Percentiles rank a stretch among this genome's conserved stretches.
Conservation (phyloP, 2,113 vertebrate genomes). For the Ptyas mucosa region DNA sequence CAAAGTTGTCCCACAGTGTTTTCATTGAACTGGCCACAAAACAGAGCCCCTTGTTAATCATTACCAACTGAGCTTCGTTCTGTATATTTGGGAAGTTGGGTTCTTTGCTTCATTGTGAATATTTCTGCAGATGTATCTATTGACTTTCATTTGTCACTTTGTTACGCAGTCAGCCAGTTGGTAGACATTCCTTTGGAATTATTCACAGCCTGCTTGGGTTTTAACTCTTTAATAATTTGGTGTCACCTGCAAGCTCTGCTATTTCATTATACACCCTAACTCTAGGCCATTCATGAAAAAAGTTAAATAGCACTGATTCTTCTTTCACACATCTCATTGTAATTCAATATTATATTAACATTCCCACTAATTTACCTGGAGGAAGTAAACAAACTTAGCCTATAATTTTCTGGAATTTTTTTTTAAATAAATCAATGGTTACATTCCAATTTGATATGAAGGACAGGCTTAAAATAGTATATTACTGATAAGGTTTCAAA, state of each 20-base stretch:
- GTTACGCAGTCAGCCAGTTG: neutral
- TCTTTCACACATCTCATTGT: neutral
- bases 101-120: neutral
- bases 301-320: neutral
- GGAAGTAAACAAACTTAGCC: neutral
- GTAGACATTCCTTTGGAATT: neutral
- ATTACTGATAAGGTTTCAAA: neutral
- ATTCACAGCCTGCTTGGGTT: neutral
- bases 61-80: neutral
- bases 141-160: neutral
- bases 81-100: neutral
- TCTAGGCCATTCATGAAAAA: neutral
- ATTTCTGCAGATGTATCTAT: neutral
- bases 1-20: neutral
- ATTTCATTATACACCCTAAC: neutral
- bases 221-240: neutral
- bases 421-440: neutral
- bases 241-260: neutral
- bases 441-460: neutral
- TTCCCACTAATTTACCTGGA: neutral
- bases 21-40: neutral
- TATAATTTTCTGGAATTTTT: neutral
- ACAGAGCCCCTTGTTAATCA: neutral
- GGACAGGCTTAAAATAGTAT: neutral
- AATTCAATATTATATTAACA: neutral